Base-by-base conservation (phyloP, 53 echinoderm and acorn worm genomes). In the Astropecten irregularis region DNA sequence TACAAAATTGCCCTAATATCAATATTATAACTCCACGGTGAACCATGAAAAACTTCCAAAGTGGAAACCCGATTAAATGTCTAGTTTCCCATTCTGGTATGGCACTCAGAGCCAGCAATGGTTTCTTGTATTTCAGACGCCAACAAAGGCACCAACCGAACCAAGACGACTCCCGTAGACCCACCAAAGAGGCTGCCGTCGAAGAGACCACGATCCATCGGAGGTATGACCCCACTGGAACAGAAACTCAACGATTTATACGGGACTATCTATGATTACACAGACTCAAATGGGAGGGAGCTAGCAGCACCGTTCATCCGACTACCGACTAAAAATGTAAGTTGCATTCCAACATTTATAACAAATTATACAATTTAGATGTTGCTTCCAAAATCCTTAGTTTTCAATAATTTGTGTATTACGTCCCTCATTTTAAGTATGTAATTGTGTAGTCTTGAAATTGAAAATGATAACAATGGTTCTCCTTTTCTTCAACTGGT, bases 321-420 rank as follows among this genome's bases (percentile, higher is more conserved):
- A 25, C 94, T 96, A 2, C 97, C 97, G 40, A 92, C 91, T 4
- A 96, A 96, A 76, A 96, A 93, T 88, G 97, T 96, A 89, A 87
- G 88, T 68, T 3, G n/a, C n/a, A n/a, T n/a, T n/a, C n/a, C n/a
- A n/a, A n/a, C n/a, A n/a, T n/a, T n/a, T 16, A 30, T 6, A 30
- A 32, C 32, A 23, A 1, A 23, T 16, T 61, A 61, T n/a, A 69
- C 16, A 18, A 0, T 3, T 2, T 10, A 69, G 16, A 9, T 7
- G 18, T 9, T 23, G 9, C 7, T 9, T 9, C 8, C 9, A 23
- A 59, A 16, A 8, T 16, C 8, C 8, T 16, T 23, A 10, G 22
- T 9, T 21, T 10, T 21, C 60, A 59, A 9, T 8, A 16, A 23
- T 9, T 16, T 59, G 16, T 65, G 29, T 65, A 28, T 65, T 23